These are phyloP conservation scores for Halyomorpha halys DNA, from an alignment of 1,140 invertebrate species.

Conservation along the genomic window DNA sequence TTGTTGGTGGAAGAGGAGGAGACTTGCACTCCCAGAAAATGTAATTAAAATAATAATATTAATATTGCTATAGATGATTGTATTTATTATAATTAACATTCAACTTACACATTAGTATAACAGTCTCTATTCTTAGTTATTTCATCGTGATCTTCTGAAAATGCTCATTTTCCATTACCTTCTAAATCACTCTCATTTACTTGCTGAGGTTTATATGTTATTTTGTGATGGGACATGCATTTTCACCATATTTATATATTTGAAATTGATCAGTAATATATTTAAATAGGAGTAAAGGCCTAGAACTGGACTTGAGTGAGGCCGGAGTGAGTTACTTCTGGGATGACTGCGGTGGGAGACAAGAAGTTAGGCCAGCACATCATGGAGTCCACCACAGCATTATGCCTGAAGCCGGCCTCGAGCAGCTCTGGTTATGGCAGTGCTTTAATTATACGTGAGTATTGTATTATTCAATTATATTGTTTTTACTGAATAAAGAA, in stretches of 20 bases:
- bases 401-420: conserved; percentile 38
- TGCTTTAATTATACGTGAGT: conserved; percentile 54
- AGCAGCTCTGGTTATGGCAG: conserved; percentile 51
- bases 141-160: no score
- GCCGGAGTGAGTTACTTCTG: conserved; percentile 47
- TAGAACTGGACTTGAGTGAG: conserved; percentile 46
- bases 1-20: conserved; percentile 40
- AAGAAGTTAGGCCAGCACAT: conserved; percentile 35
- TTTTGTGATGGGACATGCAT: no score
- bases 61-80: no score
- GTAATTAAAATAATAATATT: conserved; percentile 36
- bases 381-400: conserved; percentile 37
- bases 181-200: no score
- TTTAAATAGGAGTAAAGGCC: conserved; percentile 35
- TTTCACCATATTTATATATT: no score
- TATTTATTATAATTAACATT: no score
- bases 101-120: no score
- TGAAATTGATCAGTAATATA: no score
- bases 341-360: conserved; percentile 30
- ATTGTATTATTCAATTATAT: not conserved
- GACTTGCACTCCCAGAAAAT: conserved; percentile 36
- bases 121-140: no score
- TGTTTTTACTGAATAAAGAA: not conserved
- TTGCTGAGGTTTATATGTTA: no score
- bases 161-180: no score